Percentiles rank a stretch among this genome's conserved stretches.
These are phyloP conservation scores for Pteromalus puparum DNA, from an alignment of 1,140 invertebrate genomes.

Conservation along the genomic window DNA sequence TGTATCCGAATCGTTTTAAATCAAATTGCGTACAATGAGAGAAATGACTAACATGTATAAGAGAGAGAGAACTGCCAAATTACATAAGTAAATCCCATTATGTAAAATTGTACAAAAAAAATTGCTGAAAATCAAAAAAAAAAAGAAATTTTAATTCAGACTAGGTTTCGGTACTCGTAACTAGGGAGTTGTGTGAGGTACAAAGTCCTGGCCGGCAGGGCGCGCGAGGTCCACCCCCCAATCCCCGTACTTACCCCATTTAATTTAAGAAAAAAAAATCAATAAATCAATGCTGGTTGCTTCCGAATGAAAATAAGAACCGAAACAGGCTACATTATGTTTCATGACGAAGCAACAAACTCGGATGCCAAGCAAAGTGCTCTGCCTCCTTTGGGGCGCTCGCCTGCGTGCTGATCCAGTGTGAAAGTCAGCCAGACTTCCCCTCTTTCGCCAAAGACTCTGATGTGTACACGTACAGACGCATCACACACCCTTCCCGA, in stretches of 20 bases:
- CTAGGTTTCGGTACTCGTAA: constrained; percentile 77
- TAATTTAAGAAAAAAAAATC: constrained; percentile 51
- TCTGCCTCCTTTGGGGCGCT: constrained; percentile 43
- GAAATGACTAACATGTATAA: constrained; percentile 45
- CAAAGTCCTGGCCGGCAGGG: constrained; percentile 75
- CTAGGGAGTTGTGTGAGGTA: constrained; percentile 77
- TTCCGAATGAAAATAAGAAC: constrained; percentile 30
- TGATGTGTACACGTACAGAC: not conserved
- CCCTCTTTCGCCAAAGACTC: constrained; percentile 1
- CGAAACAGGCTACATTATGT: constrained; percentile 33
- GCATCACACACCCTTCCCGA: constrained; percentile 27
- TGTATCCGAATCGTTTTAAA: constrained; percentile 39
- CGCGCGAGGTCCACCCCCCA: constrained; percentile 74
- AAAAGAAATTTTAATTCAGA: constrained; percentile 46
- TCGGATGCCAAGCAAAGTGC: constrained; percentile 50
- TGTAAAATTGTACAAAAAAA: constrained; percentile 33
- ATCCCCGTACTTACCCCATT: constrained; percentile 73
- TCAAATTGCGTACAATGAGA: constrained; percentile 30
- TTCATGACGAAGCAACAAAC: constrained; percentile 50
- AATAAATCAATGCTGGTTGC: constrained; percentile 51
- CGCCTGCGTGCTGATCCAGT: constrained; percentile 31
- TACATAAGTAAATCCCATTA: constrained; percentile 32
- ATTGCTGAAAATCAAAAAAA: constrained; percentile 3
- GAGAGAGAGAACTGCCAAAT: constrained; percentile 55
- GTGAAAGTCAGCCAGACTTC: constrained; percentile 9